phyloP scores from a whole-genome alignment of 2,888 invertebrate species.

The Sesia bembeciformis region DNA sequence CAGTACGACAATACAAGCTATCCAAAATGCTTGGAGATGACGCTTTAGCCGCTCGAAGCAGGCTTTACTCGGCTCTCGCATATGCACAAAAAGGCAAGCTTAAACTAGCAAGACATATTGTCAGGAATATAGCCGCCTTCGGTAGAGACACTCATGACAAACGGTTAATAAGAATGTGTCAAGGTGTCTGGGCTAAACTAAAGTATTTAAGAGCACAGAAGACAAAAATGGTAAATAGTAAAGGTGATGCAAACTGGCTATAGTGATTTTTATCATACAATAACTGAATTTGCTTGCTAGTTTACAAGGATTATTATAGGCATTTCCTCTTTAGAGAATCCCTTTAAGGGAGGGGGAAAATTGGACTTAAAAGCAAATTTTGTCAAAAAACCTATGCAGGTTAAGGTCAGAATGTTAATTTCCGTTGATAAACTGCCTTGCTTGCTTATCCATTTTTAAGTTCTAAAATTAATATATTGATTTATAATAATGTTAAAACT shows the following conservation, averaged over 20 bases:
- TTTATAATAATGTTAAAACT: no score
- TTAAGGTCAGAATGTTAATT: no score
- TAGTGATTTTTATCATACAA: background rate
- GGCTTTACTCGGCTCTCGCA: slow-evolving; percentile 90
- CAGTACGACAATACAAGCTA: slow-evolving; percentile 85
- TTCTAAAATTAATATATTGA: no score
- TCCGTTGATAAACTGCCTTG: no score
- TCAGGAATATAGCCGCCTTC: slow-evolving; percentile 53
- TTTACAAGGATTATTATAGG: no score
- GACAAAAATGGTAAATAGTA: slow-evolving; percentile 6
- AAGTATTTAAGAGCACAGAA: slow-evolving; percentile 67
- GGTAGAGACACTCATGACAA: slow-evolving; percentile 70
- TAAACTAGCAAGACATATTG: slow-evolving; percentile 76
- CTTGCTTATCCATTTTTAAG: no score
- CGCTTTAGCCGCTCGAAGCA: slow-evolving; percentile 85
- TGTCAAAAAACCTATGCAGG: no score
- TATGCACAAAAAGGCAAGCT: slow-evolving; percentile 87
- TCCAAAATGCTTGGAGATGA: slow-evolving; percentile 89
- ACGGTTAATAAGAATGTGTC: slow-evolving; percentile 85
- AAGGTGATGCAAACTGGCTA: background rate
- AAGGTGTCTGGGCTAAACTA: slow-evolving; percentile 89
- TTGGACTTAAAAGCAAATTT: no score
- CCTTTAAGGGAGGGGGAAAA: no score
- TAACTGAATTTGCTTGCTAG: no score
- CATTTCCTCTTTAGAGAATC: no score